These are phyloP conservation scores for Perizoma flavofasciatum DNA, from an alignment of 2,888 invertebrate species.

Conservation along the genomic window DNA sequence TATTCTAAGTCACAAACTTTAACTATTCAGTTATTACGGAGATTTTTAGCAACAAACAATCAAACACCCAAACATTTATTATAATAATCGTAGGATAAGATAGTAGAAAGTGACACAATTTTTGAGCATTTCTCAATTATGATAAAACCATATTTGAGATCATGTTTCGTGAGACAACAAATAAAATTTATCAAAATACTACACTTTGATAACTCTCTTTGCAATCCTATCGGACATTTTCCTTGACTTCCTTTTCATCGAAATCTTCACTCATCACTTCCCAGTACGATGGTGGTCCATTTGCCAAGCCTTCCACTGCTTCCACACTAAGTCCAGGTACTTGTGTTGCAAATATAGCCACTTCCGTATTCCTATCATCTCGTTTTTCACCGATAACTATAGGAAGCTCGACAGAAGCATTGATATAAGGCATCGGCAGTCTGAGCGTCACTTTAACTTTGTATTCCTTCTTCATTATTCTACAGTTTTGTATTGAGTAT, in stretches of 20 bases:
- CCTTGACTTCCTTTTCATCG: conserved; percentile 12
- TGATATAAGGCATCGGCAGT: conserved; percentile 43
- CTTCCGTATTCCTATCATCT: conserved; percentile 13
- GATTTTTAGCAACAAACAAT: no score
- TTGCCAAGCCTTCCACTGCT: conserved; percentile 5
- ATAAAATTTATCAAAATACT: no score
- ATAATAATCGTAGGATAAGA: no score
- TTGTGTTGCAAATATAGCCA: conserved; percentile 8
- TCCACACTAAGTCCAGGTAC: conserved; percentile 22
- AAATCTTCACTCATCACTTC: conserved; percentile 38
- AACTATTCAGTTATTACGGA: no score
- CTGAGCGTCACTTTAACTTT: conserved; percentile 39
- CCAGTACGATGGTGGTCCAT: conserved; percentile 41
- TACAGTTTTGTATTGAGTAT: conserved; percentile 44
- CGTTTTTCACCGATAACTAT: conserved; percentile 42
- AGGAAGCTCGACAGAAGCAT: conserved; percentile 40
- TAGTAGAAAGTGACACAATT: background rate
- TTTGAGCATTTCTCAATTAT: background rate
- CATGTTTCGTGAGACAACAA: no score
- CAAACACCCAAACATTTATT: no score
- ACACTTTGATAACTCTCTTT: no score
- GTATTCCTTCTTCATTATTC: conserved; percentile 40
- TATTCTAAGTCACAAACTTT: no score
- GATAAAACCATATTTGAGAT: no score
- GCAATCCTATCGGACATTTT: conserved; percentile 1